These are phyloP conservation scores for Dexiosoma caninum DNA, from an alignment of 2,888 invertebrate species.

Conservation along the genomic window DNA sequence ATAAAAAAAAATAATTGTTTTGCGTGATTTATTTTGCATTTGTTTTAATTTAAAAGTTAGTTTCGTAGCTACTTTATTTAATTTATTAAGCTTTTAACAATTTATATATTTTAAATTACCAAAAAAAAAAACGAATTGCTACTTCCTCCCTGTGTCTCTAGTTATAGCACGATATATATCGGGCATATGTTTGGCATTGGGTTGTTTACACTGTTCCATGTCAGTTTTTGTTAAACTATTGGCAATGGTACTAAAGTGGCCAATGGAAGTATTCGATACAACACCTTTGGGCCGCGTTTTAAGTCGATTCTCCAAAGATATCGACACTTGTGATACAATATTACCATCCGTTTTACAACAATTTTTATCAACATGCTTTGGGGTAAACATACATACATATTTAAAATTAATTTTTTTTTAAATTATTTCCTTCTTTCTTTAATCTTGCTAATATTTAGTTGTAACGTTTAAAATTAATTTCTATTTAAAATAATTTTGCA, in stretches of 20 bases:
- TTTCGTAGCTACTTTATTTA: not conserved
- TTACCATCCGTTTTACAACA: constrained; percentile 78
- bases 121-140: constrained; percentile 11
- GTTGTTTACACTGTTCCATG: constrained; percentile 80
- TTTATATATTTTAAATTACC: too few species aligned
- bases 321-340: constrained; percentile 80
- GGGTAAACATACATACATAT: constrained; percentile 78
- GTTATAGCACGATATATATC: constrained; percentile 76
- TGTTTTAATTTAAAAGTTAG: constrained; percentile 14
- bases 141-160: constrained; percentile 54
- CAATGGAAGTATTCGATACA: constrained; percentile 87
- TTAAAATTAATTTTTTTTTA: not conserved
- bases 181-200: constrained; percentile 77
- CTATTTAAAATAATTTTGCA: not conserved
- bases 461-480: not conserved
- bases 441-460: constrained; percentile 4
- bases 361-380: constrained; percentile 77
- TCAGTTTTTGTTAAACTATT: constrained; percentile 82
- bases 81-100: not conserved
- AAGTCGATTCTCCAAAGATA: constrained; percentile 82
- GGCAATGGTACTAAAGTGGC: constrained; percentile 82
- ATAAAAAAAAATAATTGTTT: constrained; percentile 29
- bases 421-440: constrained; percentile 6
- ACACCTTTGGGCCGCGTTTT: constrained; percentile 88
- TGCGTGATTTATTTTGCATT: constrained; percentile 33